Conservation (phyloP, 2,888 invertebrate genomes). For the Acanthosoma haemorrhoidale region DNA sequence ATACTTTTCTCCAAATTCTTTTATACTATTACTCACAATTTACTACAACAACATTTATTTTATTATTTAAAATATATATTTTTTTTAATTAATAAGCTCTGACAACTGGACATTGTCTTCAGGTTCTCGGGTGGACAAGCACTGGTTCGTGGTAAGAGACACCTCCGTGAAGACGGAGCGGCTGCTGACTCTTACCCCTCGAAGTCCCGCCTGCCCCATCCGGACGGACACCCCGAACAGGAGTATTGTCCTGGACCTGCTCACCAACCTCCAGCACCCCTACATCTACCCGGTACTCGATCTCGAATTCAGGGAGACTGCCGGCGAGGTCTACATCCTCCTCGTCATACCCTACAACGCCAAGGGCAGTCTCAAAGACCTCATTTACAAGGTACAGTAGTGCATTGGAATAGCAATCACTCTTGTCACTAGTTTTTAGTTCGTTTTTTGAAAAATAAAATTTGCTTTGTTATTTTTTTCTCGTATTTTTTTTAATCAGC, state of each 20-base stretch:
- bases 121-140: slow-evolving; percentile 76
- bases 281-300: slow-evolving; percentile 87
- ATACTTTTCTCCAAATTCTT: too few relatives aligned
- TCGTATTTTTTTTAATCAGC: too few relatives aligned
- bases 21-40: not conserved
- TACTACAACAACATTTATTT: not conserved
- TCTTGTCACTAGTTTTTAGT: too few relatives aligned
- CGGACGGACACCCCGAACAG: slow-evolving; percentile 61
- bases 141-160: slow-evolving; percentile 87
- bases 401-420: too few relatives aligned
- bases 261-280: slow-evolving; percentile 82
- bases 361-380: slow-evolving; percentile 80
- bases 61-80: not conserved
- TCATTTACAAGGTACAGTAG: slow-evolving; percentile 71
- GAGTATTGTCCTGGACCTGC: slow-evolving; percentile 68
- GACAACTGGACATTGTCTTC: too few relatives aligned
- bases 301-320: slow-evolving; percentile 60
- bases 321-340: slow-evolving; percentile 53
- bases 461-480: too few relatives aligned
- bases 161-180: slow-evolving; percentile 71
- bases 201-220: slow-evolving; percentile 62
- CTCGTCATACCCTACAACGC: slow-evolving; percentile 78
- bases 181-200: slow-evolving; percentile 62
- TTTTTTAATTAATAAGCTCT: too few relatives aligned
- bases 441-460: too few relatives aligned